Base-by-base conservation (phyloP, 2,888 invertebrate genomes). In the Pecten maximus region DNA sequence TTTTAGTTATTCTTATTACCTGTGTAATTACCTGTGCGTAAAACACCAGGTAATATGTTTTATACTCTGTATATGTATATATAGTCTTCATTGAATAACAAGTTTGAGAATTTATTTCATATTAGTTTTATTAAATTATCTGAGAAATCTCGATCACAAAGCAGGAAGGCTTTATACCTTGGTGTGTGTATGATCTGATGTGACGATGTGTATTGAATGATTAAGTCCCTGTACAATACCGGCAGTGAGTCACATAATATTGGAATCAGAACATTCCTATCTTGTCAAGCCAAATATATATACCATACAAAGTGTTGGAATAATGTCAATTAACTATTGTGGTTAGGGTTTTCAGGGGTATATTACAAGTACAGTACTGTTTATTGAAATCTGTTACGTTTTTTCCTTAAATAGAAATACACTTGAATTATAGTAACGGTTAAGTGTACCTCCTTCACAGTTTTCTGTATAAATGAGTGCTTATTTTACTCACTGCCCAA, bases 241-340 rank as follows among this genome's bases (percentile, higher is more conserved):
- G 35, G 74, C 74, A 35, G 16, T 74, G 74, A 74, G 74, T 74
- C 74, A 74, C 74, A 74, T n/a, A 54, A 23, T 2, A 54, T 35
- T 74, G 28, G 35, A 74, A 74, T 10, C 74, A 28, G 74, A 74
- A 35, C 74, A 74, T 74, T 74, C 74, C 74, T 74, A 74, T 74
- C 74, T 74, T 74, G 35, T 74, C 35, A 74, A 35, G 35, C 35
- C 28, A 28, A 74, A 35, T 74, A n/a, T n/a, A n/a, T n/a, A n/a
- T n/a, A n/a, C n/a, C n/a, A n/a, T n/a, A 54, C n/a, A 54, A 23
- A 23, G 74, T 74, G 35, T 74, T 74, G 74, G 28, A 74, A 35
- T 74, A 35, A n/a, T n/a, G n/a, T n/a, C n/a, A n/a, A n/a, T n/a
- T n/a, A n/a, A n/a, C n/a, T n/a, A n/a, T n/a, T n/a, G n/a, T n/a